Evolutionary conservation across 1,140 invertebrate species (phyloP).

Genomic region (Octopus sinensis): DNA sequence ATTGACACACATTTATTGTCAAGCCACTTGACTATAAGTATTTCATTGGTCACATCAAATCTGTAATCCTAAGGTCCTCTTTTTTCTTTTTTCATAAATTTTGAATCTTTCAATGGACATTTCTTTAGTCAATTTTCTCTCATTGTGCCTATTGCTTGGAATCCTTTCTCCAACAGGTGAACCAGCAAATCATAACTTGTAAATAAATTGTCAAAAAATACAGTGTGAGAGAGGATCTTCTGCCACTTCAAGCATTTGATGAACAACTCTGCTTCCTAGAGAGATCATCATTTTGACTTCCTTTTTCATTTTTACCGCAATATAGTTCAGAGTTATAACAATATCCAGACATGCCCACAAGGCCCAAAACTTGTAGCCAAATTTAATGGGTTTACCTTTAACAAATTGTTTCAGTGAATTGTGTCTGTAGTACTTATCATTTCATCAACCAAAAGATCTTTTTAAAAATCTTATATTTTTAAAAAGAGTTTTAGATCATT

Average conservation of each 20-base stretch:
- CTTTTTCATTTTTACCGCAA: background rate
- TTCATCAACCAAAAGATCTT: background rate
- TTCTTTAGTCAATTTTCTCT: background rate
- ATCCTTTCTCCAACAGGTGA: background rate
- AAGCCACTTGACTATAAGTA: background rate
- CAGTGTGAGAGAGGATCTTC: background rate
- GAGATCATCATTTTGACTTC: background rate
- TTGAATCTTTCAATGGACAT: background rate
- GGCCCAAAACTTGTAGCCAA: background rate
- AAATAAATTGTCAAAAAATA: background rate
- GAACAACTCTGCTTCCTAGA: background rate
- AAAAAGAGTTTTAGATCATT: background rate
- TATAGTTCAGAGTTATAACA: background rate
- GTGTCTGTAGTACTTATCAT: background rate
- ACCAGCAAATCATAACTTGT: background rate
- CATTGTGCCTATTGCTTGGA: background rate
- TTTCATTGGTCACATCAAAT: background rate
- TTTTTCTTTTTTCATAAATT: background rate
- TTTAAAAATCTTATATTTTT: conserved; percentile 1
- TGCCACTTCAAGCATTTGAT: background rate
- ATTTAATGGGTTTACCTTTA: background rate
- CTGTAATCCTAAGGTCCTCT: background rate
- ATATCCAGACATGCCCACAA: background rate
- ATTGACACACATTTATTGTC: conserved; percentile 5
- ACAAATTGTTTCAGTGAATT: background rate